phyloP scores from a whole-genome alignment of 2,113 vertebrate species.

The Corapipo altera region DNA sequence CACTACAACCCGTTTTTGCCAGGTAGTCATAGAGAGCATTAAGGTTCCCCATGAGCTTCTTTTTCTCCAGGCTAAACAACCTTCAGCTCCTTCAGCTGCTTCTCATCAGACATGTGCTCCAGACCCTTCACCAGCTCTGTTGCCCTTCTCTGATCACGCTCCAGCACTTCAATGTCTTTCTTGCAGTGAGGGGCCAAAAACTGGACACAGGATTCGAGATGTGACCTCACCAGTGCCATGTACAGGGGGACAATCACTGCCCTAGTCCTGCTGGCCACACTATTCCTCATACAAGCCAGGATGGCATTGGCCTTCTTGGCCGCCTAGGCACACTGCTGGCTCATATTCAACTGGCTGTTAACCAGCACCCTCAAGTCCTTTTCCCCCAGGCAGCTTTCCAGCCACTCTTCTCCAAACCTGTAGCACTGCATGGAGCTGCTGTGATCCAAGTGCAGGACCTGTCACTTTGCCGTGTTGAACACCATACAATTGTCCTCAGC shows the following conservation, averaged over 20 bases:
- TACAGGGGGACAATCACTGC: accelerated
- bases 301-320: neutral
- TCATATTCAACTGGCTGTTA: neutral
- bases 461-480: neutral
- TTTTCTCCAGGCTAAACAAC: neutral
- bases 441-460: neutral
- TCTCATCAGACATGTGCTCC: neutral
- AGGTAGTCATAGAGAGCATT: neutral
- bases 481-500: neutral
- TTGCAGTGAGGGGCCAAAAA: neutral
- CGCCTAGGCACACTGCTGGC: neutral
- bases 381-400: neutral
- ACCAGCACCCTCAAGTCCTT: neutral
- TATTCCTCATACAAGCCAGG: neutral
- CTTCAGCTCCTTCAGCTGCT: neutral
- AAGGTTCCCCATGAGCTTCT: neutral
- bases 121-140: neutral
- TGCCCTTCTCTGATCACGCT: accelerated
- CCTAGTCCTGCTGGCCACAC: neutral
- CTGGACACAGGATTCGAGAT: neutral
- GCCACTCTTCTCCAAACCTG: neutral
- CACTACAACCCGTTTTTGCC: neutral
- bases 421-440: neutral
- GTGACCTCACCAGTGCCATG: neutral
- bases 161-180: neutral